A percentile compares a stretch with the other conserved stretches of the same genome.
These are phyloP conservation scores for Leptinotarsa texana DNA, from an alignment of 1,140 invertebrate species.

Conservation along the genomic window DNA sequence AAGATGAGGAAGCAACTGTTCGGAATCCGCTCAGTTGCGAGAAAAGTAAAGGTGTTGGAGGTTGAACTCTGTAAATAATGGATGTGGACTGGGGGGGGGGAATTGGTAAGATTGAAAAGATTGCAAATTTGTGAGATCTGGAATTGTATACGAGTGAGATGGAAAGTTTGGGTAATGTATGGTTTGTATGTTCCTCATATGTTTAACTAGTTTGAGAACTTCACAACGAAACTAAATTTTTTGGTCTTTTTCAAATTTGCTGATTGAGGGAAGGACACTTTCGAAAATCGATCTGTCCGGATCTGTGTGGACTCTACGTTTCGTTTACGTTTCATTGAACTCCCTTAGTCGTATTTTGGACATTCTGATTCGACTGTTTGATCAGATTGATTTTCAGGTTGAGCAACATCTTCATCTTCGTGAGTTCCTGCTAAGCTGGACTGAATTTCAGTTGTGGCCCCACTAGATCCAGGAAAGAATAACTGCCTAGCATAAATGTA, in stretches of 20 bases:
- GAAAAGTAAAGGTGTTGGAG: constrained; percentile 5
- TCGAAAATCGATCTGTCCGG: constrained; percentile 24
- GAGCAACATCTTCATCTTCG: constrained; percentile 8
- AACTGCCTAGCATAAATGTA: constrained; percentile 27
- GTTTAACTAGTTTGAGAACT: constrained; percentile 7
- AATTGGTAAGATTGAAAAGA: neutral
- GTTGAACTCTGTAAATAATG: neutral
- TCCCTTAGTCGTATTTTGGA: too few relatives aligned
- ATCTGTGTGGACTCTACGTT: constrained; percentile 16
- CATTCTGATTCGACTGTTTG: neutral
- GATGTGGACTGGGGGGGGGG: neutral
- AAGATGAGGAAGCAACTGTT: constrained; percentile 4
- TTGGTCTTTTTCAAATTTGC: constrained; percentile 11
- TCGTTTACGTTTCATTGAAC: constrained; percentile 24
- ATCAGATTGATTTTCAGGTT: neutral
- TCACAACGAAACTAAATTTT: constrained; percentile 12
- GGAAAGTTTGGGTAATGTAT: neutral
- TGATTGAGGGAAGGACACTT: constrained; percentile 20
- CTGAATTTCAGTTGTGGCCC: too few relatives aligned
- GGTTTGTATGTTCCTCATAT: constrained; percentile 3
- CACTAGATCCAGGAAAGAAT: constrained; percentile 15
- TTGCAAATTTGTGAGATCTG: neutral
- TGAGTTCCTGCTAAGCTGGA: neutral
- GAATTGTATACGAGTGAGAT: neutral
- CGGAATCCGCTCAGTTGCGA: neutral